Evolutionary conservation across 2,888 invertebrate species (phyloP).

Genomic region (Trachelus stipa): DNA sequence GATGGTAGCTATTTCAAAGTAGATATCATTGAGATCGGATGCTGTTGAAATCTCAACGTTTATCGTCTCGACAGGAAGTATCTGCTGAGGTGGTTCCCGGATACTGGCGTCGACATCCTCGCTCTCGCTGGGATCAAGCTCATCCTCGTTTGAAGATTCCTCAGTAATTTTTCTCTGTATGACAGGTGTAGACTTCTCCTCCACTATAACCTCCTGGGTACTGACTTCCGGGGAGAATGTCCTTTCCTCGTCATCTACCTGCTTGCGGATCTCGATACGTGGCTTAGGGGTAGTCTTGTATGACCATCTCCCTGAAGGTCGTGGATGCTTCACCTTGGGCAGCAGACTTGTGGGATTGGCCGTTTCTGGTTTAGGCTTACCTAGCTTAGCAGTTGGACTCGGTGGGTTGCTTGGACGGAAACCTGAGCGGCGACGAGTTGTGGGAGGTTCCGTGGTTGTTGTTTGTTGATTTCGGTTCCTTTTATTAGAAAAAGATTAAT

Average conservation of each 20-base stretch:
- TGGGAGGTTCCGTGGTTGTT: constrained; percentile 53
- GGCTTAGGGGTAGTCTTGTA: constrained; percentile 92
- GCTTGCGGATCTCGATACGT: constrained; percentile 82
- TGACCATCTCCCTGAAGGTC: constrained; percentile 89
- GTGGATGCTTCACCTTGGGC: constrained; percentile 85
- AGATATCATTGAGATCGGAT: constrained; percentile 85
- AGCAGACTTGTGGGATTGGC: constrained; percentile 72
- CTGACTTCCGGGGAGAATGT: constrained; percentile 52
- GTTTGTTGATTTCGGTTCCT: constrained; percentile 41
- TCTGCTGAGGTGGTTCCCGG: constrained; percentile 63
- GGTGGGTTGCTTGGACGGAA: constrained; percentile 76
- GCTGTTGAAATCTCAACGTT: constrained; percentile 91
- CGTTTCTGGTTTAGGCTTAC: constrained; percentile 66
- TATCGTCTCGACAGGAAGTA: constrained; percentile 80
- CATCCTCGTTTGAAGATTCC: constrained; percentile 57
- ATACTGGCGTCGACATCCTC: constrained; percentile 58
- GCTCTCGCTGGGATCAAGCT: constrained; percentile 81
- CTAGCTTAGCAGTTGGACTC: constrained; percentile 64
- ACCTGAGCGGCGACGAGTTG: constrained; percentile 69
- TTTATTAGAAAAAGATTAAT: not conserved
- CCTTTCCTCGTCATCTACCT: constrained; percentile 64
- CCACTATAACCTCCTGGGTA: constrained; percentile 64
- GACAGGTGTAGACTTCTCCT: constrained; percentile 20
- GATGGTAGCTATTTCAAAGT: constrained; percentile 91
- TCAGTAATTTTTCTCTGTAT: constrained; percentile 54